Conservation (phyloP, 2,888 invertebrate species). For the Hydropsyche betteni region DNA sequence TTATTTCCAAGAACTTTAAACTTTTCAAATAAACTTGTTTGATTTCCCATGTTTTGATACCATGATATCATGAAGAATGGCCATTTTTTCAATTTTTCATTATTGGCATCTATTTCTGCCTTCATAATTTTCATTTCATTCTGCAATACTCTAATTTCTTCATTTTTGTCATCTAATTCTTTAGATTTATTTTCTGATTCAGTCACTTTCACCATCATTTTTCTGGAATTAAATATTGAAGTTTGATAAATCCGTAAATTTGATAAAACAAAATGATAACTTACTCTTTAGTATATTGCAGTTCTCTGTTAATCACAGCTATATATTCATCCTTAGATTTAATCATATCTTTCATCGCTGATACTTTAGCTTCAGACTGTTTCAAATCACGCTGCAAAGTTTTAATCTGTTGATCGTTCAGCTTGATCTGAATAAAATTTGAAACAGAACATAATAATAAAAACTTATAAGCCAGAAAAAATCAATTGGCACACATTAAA, state of each 20-base stretch:
- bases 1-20: background rate
- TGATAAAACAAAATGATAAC: constrained; percentile 44
- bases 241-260: background rate
- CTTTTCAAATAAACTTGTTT: background rate
- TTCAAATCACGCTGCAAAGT: constrained; percentile 30
- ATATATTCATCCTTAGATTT: constrained; percentile 54
- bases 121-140: constrained; percentile 42
- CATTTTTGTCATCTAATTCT: constrained; percentile 7
- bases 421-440: constrained; percentile 14
- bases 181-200: constrained; percentile 37
- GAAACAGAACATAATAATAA: background rate
- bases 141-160: constrained; percentile 31
- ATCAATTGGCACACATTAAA: background rate
- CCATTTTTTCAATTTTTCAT: constrained; percentile 47
- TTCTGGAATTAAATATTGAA: background rate
- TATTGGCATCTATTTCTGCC: constrained; percentile 32
- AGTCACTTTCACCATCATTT: constrained; percentile 1
- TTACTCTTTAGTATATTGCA: constrained; percentile 55
- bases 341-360: constrained; percentile 55
- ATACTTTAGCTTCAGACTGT: constrained; percentile 56
- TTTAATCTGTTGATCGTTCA: constrained; percentile 22
- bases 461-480: background rate
- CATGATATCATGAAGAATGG: constrained; percentile 41
- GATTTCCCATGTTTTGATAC: background rate
- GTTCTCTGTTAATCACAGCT: constrained; percentile 53